Conservation (phyloP, 2,113 vertebrate species). For the Urocitellus parryii region DNA sequence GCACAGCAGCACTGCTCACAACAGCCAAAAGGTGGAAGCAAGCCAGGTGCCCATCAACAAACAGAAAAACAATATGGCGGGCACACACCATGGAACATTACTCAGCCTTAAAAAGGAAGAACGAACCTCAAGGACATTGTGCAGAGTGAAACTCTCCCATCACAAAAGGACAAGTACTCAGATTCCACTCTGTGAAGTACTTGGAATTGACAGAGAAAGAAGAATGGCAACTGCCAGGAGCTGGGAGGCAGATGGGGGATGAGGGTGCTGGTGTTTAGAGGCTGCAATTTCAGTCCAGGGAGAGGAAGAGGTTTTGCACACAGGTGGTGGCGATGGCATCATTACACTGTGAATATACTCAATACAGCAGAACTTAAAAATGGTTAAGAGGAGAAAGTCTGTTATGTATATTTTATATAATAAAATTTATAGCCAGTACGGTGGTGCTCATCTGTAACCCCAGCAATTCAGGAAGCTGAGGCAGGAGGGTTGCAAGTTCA, state of each 20-base stretch:
- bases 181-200: not conserved
- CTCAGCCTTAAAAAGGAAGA: not conserved
- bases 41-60: not conserved
- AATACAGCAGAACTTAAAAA: not conserved
- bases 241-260: no score
- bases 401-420: no score
- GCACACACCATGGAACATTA: no score
- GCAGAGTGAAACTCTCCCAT: not conserved
- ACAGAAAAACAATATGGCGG: no score
- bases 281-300: not conserved
- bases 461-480: not conserved
- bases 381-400: not conserved
- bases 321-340: not conserved
- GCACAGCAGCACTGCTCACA: not conserved
- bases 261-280: not conserved
- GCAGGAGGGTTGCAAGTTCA: not conserved
- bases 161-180: no score
- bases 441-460: not conserved
- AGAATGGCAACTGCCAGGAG: not conserved
- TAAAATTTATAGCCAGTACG: not conserved
- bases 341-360: not conserved
- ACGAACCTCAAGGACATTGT: no score
- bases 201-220: fast-evolving
- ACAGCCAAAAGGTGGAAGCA: fast-evolving
- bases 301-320: not conserved